Evolutionary conservation across 1,140 invertebrate species (phyloP).

Genomic region (Acromyrmex heyeri): DNA sequence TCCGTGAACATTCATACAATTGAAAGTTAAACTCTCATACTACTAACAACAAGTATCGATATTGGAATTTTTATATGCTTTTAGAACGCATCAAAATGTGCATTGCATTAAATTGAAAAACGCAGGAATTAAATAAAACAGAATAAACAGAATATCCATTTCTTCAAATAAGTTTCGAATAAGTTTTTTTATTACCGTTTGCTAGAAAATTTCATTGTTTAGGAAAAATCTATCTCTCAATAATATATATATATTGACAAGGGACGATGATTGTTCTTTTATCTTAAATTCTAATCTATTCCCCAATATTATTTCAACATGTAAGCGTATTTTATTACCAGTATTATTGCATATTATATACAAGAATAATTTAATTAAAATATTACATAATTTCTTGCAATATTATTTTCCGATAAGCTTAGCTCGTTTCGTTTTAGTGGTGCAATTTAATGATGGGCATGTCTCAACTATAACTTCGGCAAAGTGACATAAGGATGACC

Average conservation of each 20-base stretch:
- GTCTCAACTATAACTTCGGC: neutral
- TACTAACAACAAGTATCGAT: neutral
- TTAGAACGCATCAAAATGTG: neutral
- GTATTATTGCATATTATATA: neutral
- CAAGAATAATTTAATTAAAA: slow-evolving; percentile 3
- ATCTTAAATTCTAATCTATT: neutral
- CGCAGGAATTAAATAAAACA: neutral
- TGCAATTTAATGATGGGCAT: neutral
- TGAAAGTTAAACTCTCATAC: neutral
- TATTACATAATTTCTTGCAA: neutral
- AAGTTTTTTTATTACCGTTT: neutral
- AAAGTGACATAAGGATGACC: neutral
- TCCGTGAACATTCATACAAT: neutral
- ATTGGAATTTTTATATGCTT: neutral
- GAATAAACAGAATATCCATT: neutral
- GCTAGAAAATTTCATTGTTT: neutral
- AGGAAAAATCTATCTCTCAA: neutral
- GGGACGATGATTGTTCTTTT: neutral
- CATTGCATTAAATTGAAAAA: neutral
- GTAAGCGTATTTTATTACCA: neutral
- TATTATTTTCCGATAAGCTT: neutral
- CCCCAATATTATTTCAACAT: neutral
- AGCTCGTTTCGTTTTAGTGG: neutral
- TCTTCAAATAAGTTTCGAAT: neutral
- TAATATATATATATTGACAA: too few species aligned